Base-by-base conservation (phyloP, 2,888 invertebrate species). In the Boloria selene region DNA sequence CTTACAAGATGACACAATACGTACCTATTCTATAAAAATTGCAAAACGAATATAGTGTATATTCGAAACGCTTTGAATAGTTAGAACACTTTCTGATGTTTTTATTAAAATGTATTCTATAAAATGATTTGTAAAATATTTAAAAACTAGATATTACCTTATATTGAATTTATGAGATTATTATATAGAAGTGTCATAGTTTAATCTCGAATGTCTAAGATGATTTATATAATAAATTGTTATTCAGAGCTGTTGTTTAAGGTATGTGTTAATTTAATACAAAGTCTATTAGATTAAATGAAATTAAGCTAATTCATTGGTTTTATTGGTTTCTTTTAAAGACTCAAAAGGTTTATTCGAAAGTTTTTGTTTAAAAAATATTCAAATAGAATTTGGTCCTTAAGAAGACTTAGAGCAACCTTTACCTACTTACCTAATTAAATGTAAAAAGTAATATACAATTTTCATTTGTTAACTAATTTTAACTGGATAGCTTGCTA, bases 231-330 rank as follows among this genome's bases (percentile, higher is more conserved):
- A 82, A 85, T 79, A 79, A 87, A 85, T 81, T 87, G 89, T 90
- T 89, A 86, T 83, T 88, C 90, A 78, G 81, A 84, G 83, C 83
- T 87, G 87, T 85, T 86, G 79, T 87, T 84, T 85, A 83, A 84
- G 65, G 74, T 84, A 79, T 81, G 83, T 88, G 85, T 89, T 87
- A 83, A 83, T 82, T 82, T 79, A 79, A 78, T 74, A 73, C 73
- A 73, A 76, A 68, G 59, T 74, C 70, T 77, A 80, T 77, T 72
- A 73, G 60, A 76, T 72, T 70, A 71, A 76, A 77, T 78, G 74
- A 79, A 71, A 77, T 70, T 66, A 73, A 68, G 70, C 67, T 61
- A 50, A 69, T 71, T 62, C 26, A 51, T 3, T 22, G 56, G 42
- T 70, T 71, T 73, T 50, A 65, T 69, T 74, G 61, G 10, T 61